Percentiles rank a stretch among this genome's conserved stretches.
Conservation (phyloP, 2,888 invertebrate species). For the Acheta domesticus region DNA sequence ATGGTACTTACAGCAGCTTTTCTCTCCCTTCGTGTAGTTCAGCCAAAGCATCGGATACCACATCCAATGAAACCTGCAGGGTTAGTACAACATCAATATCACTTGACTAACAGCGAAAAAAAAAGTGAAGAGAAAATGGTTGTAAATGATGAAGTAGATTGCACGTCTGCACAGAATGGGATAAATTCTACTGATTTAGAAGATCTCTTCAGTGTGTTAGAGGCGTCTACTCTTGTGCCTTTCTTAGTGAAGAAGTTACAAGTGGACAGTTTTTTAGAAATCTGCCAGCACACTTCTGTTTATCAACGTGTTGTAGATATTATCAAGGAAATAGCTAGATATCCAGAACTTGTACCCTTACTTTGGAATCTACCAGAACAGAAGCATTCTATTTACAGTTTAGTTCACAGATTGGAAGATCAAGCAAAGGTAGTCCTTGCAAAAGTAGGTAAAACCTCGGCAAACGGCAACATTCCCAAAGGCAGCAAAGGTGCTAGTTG, state of each 20-base stretch:
- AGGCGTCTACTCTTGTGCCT: constrained; percentile 36
- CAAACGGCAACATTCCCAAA: constrained; percentile 29
- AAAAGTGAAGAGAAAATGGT: not conserved
- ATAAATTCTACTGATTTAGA: constrained; percentile 28
- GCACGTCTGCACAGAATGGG: constrained; percentile 23
- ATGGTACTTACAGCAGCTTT: constrained; percentile 32
- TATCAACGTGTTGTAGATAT: constrained; percentile 37
- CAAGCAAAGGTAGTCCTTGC: constrained; percentile 31
- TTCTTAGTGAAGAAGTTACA: constrained; percentile 36
- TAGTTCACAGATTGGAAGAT: constrained; percentile 33
- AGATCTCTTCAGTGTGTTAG: constrained; percentile 33
- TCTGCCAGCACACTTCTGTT: constrained; percentile 44
- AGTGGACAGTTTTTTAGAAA: constrained; percentile 45
- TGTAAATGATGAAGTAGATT: not conserved
- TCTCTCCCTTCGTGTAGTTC: constrained; percentile 27
- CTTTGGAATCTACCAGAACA: constrained; percentile 36
- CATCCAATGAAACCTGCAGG: not conserved
- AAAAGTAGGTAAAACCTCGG: constrained; percentile 26
- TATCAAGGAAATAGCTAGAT: constrained; percentile 34
- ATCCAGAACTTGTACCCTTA: constrained; percentile 33
- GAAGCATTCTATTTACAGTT: constrained; percentile 33
- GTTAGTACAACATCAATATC: constrained; percentile 18
- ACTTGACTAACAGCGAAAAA: not conserved
- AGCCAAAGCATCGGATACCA: not conserved
- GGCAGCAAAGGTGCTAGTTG: not conserved